Evolutionary conservation across 2,113 vertebrate species (phyloP), one percentile per base, ranked within the genome.

Genomic region (Corydoras sp.): DNA sequence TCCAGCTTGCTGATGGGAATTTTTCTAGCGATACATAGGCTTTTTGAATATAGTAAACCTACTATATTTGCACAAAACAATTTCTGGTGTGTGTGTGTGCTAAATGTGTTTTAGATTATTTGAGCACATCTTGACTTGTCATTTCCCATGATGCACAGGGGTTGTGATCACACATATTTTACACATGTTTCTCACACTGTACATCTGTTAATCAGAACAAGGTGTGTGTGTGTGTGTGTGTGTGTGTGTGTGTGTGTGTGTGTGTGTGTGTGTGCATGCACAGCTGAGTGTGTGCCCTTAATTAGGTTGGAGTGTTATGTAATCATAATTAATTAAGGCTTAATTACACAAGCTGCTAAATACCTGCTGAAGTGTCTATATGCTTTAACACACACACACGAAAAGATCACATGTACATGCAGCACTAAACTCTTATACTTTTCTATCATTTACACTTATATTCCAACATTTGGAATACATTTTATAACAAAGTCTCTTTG

Each of bases 281-380:
- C 24, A 59, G 51, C 65, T 55, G 64, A 13, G 14, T 59, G 29
- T 65, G 65, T 77, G 67, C 54, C 73, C 51, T 61, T 72, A 73
- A 73, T 79, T 70, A 73, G 70, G 50, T 49, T 13, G 15, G 76
- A 72, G 77, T 65, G 77, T 79, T 79, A 79, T 76, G 73, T 73
- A 79, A 79, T 79, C 70, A 79, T 79, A 79, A 73, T 76, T 76
- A 73, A 73, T 79, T 76, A 79, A 76, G 69, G 65, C 58, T 72
- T 79, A 75, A 79, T 76, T 79, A 76, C 65, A 69, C 61, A 76
- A 72, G 70, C 73, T 67, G 66, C 77, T 73, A 73, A 69, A 68
- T 69, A 74, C 76, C 71, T 24, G 60, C 69, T 77, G 61, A 43
- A 73, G 61, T 65, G 32, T 68, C 58, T 66, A 67, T 35, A 49